Base-by-base conservation (phyloP, 2,888 invertebrate species). In the Pandemis cinnamomeana region DNA sequence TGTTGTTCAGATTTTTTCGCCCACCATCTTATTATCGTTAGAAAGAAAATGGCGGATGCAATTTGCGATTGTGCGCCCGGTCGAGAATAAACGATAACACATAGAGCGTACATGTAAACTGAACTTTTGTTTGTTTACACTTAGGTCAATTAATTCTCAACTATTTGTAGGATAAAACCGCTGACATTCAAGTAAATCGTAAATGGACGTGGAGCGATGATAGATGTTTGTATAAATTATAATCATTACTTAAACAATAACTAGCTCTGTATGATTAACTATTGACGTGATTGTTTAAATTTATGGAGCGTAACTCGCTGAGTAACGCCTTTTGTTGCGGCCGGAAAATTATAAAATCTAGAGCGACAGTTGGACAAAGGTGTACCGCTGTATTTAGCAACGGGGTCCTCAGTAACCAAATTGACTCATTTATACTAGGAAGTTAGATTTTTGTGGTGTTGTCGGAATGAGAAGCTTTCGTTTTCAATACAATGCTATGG, bases 291-390 rank as follows among this genome's bases (percentile, higher is more conserved):
- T 68, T 68, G 72, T 72, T 72, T 68, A 67, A 42, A 51, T 61
- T 44, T 68, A 63, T 64, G 63, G 68, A 72, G 68, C 72, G 68
- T 69, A 68, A 58, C 72, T 53, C 13, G 20, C 7, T 41, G 61
- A 20, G 8, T 60, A 48, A 71, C 44, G 63, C 64, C 46, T 20
- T 48, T 72, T 72, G 68, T 58, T 55, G 72, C 55, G 36, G 53
- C 51, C 53, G 55, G 48, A 41, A 44, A 72, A 68, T 68, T 72
- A 72, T 63, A 72, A 68, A 68, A 72, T 68, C 60, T 48, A 67
- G 71, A 67, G 61, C 72, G 71, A 36, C 55, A 71, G 20, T 53
- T 55, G 55, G 46, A 63, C 66, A 71, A 53, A 48, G 46, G 36
- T 58, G 55, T 55, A 58, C 72, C 72, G 72, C 63, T 72, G 51